Conservation (phyloP, 2,888 invertebrate genomes). For the Pammene aurita region DNA sequence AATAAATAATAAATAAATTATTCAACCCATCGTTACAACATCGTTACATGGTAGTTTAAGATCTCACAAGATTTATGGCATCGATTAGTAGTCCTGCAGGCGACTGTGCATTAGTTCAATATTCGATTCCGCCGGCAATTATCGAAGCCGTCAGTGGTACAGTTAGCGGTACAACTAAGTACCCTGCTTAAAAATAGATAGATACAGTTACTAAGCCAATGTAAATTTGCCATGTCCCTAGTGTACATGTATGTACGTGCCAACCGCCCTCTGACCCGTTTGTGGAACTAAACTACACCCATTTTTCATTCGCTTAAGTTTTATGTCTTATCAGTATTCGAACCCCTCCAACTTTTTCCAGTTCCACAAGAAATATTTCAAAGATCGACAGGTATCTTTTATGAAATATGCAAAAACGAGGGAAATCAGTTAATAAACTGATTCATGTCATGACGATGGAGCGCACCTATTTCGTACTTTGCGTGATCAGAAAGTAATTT, state of each 20-base stretch:
- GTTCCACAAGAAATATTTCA: constrained; percentile 40
- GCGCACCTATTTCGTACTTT: constrained; percentile 44
- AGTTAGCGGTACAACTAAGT: not conserved
- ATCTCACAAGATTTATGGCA: constrained; percentile 28
- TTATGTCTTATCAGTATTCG: constrained; percentile 28
- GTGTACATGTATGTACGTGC: constrained; percentile 7
- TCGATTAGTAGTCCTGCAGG: constrained; percentile 17
- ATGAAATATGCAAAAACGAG: constrained; percentile 41
- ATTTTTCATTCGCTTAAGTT: constrained; percentile 27
- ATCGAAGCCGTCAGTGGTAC: not conserved
- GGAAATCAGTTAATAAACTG: constrained; percentile 50
- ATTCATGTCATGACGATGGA: constrained; percentile 49
- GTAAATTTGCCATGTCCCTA: constrained; percentile 17
- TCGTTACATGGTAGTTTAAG: no score
- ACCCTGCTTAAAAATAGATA: constrained; percentile 8
- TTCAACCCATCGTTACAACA: not conserved
- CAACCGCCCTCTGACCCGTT: constrained; percentile 1
- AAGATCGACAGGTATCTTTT: constrained; percentile 46
- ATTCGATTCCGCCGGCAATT: constrained; percentile 5
- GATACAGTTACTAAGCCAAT: constrained; percentile 12
- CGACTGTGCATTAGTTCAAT: constrained; percentile 26
- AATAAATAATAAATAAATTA: no score
- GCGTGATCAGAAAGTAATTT: constrained; percentile 40
- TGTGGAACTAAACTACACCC: constrained; percentile 26
- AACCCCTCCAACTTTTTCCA: constrained; percentile 27